Conservation (phyloP, 2,888 invertebrate genomes). For the Uloborus plumipes region DNA sequence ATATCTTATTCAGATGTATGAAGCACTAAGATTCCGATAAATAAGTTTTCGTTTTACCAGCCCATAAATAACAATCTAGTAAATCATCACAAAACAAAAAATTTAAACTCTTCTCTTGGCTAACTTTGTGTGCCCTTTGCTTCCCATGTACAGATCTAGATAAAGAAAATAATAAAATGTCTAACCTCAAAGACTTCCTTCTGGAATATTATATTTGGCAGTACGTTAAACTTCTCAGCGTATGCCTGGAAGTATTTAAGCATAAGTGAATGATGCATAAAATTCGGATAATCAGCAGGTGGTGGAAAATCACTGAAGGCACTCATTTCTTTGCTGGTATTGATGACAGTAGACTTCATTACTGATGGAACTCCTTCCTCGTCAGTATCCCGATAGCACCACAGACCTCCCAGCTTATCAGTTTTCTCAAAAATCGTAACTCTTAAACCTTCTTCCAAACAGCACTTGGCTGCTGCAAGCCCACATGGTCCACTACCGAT, state of each 20-base stretch:
- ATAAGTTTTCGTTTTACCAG: too few species aligned
- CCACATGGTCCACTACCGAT: conserved; percentile 72
- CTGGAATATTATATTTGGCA: conserved; percentile 60
- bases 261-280: conserved; percentile 72
- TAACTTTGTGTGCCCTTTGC: too few species aligned
- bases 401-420: conserved; percentile 70
- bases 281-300: conserved; percentile 71
- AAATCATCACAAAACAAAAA: too few species aligned
- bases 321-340: conserved; percentile 71
- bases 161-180: too few species aligned
- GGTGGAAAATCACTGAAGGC: conserved; percentile 73
- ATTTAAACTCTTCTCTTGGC: too few species aligned
- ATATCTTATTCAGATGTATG: too few species aligned
- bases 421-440: conserved; percentile 70
- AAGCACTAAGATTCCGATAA: too few species aligned
- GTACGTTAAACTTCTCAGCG: conserved; percentile 66
- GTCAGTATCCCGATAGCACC: conserved; percentile 68
- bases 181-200: conserved; percentile 35
- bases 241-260: conserved; percentile 70
- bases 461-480: conserved; percentile 70
- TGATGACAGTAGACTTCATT: conserved; percentile 71
- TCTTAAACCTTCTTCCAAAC: conserved; percentile 69
- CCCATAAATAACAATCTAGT: too few species aligned
- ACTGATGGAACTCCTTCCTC: conserved; percentile 68
- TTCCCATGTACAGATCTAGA: too few species aligned